Evolutionary conservation across 1,140 invertebrate genomes (phyloP), one percentile per base, ranked within the genome.

Genomic region (Drosophila kepulauana): DNA sequence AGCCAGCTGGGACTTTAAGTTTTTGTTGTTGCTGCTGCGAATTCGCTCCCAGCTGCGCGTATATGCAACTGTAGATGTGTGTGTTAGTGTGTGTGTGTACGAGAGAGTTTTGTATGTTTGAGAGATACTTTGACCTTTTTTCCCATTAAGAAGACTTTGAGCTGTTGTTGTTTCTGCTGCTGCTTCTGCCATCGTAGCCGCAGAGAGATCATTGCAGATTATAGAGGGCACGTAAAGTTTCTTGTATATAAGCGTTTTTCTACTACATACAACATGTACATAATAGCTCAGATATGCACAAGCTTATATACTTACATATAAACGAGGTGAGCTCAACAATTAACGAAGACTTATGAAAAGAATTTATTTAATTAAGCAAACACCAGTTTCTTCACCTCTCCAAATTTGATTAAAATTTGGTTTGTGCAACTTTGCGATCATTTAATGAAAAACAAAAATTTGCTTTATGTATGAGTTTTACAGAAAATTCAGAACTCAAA

Each of bases 101-200:
- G 20, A 33, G 35, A 38, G 35, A 38, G 35, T 38, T 25, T 58
- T 43, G 64, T 63, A 43, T 74, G 43, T 75, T 64, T 71, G 41
- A 61, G 62, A 75, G 65, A 85, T 81, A 85, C 78, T 84, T 78
- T 84, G 81, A 84, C 81, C 81, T 84, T 84, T 85, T 79, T 67
- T 41, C 67, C 58, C 81, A 85, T 75, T 63, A 78, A 85, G 81
- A 85, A 85, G 81, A 78, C 63, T 66, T 71, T 85, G 74, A 84
- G 68, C 75, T 71, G 49, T 49, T 62, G 41, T 46, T 68, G 48
- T 41, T 54, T 35, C 30, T 43, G 46, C 35, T 43, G 51, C 25
- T 56, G 51, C 41, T 52, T 11, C n/a, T 54, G 46, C 28, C 33
- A 48, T 52, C 33, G 59, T 59, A 11, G 67, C 59, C 45, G 68